Conservation (phyloP, 2,797 vertebrate genomes). For the Crossoptilon crossoptilon region DNA sequence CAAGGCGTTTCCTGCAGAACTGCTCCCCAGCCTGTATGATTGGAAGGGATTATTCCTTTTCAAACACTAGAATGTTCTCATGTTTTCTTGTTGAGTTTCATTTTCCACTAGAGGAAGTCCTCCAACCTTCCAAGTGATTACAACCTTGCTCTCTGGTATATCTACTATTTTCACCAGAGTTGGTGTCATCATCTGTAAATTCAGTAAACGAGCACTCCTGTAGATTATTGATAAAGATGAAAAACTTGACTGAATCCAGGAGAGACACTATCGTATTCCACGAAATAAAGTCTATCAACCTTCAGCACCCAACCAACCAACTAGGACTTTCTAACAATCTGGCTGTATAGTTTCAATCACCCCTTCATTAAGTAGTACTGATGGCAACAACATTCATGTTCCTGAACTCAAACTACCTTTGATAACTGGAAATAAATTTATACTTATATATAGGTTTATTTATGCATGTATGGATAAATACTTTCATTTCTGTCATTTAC, state of each 20-base stretch:
- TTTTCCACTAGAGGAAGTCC: not conserved
- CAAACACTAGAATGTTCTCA: not conserved
- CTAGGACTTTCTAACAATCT: not conserved
- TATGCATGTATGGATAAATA: not conserved
- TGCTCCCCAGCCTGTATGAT: not conserved
- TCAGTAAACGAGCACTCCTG: not conserved
- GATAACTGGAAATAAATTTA: not conserved
- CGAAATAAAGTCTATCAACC: not conserved
- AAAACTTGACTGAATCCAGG: not conserved
- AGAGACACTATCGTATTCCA: not conserved
- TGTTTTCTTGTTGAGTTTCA: not conserved
- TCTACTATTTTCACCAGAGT: not conserved
- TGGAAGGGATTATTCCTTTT: not conserved
- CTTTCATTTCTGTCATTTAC: not conserved
- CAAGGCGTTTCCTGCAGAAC: not conserved
- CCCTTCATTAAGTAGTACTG: not conserved
- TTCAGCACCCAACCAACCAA: not conserved
- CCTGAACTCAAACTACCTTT: not conserved
- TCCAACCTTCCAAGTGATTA: not conserved
- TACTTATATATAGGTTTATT: not conserved
- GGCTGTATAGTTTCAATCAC: not conserved
- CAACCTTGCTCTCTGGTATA: not conserved
- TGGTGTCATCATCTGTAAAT: not conserved
- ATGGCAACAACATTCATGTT: not conserved
- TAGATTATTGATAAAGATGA: not conserved